A percentile compares a stretch with the other conserved stretches of the same genome.
These are phyloP conservation scores for Misgurnus mizolepis DNA, from an alignment of 2,113 vertebrate genomes.

Conservation along the genomic window DNA sequence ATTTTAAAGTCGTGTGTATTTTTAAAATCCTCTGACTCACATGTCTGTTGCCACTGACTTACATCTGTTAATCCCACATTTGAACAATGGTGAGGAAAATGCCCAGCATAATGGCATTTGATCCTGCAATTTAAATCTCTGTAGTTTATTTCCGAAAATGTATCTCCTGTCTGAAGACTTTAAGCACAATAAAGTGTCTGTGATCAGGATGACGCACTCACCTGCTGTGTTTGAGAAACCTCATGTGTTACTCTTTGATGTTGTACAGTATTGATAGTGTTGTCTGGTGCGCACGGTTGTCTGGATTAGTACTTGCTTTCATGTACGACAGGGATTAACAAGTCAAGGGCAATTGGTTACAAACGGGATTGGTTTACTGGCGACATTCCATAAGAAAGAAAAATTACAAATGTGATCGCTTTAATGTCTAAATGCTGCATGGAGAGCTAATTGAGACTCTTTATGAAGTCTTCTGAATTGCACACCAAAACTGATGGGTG, in stretches of 20 bases:
- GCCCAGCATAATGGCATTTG: constrained; percentile 14
- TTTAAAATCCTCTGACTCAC: constrained; percentile 52
- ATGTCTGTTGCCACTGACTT: constrained; percentile 33
- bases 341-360: not conserved
- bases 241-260: not conserved
- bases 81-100: constrained; percentile 46
- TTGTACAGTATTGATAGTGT: not conserved
- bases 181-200: constrained; percentile 11
- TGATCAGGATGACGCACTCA: constrained; percentile 26
- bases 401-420: too few species aligned
- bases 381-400: not conserved
- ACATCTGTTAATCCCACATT: constrained; percentile 45
- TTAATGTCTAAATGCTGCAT: too few species aligned
- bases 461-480: too few species aligned
- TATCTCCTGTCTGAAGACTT: constrained; percentile 8
- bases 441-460: too few species aligned
- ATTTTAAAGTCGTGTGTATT: constrained; percentile 30
- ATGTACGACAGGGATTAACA: not conserved
- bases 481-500: too few species aligned
- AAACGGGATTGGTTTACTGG: not conserved
- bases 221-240: not conserved
- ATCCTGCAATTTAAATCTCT: constrained; percentile 35
- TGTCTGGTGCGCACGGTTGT: not conserved
- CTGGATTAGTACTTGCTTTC: not conserved
- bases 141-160: constrained; percentile 21